phyloP scores from a whole-genome alignment of 2,888 invertebrate genomes.

The Phalera bucephala region DNA sequence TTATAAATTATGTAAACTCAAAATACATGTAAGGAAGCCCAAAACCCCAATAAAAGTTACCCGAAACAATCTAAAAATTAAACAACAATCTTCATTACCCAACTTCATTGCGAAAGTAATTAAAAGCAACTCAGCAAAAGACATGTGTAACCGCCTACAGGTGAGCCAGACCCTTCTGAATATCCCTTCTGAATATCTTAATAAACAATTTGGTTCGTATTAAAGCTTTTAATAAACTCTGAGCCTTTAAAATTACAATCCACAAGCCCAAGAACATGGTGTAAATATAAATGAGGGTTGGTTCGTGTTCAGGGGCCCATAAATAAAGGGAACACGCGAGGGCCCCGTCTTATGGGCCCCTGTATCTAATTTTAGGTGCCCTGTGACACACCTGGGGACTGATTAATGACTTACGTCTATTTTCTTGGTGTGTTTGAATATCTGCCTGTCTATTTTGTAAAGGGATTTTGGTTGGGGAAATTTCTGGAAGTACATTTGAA shows the following conservation, averaged over 20 bases:
- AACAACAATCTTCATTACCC: too few relatives aligned
- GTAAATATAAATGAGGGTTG: constrained; percentile 27
- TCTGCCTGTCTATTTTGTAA: constrained; percentile 11
- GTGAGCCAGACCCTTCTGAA: constrained; percentile 14
- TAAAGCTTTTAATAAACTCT: constrained; percentile 45
- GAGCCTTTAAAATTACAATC: constrained; percentile 38
- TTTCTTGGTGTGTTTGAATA: constrained; percentile 34
- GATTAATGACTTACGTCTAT: constrained; percentile 41
- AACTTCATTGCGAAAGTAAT: too few relatives aligned
- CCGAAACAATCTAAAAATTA: too few relatives aligned
- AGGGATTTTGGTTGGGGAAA: background rate
- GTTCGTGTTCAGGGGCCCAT: constrained; percentile 7
- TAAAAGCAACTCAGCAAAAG: too few relatives aligned
- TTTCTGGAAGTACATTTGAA: background rate
- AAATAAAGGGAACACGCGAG: constrained; percentile 21
- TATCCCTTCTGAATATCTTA: too few relatives aligned
- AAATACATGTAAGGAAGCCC: too few relatives aligned
- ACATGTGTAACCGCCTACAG: too few relatives aligned
- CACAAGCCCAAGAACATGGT: constrained; percentile 27
- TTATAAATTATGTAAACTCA: too few relatives aligned
- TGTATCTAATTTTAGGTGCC: constrained; percentile 47
- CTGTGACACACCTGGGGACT: constrained; percentile 44
- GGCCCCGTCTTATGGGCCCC: constrained; percentile 33
- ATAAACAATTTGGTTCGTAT: constrained; percentile 40
- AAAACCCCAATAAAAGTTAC: too few relatives aligned